These are phyloP conservation scores for Tryphoninae sp. DNA, from an alignment of 2,888 invertebrate genomes.

Conservation along the genomic window DNA sequence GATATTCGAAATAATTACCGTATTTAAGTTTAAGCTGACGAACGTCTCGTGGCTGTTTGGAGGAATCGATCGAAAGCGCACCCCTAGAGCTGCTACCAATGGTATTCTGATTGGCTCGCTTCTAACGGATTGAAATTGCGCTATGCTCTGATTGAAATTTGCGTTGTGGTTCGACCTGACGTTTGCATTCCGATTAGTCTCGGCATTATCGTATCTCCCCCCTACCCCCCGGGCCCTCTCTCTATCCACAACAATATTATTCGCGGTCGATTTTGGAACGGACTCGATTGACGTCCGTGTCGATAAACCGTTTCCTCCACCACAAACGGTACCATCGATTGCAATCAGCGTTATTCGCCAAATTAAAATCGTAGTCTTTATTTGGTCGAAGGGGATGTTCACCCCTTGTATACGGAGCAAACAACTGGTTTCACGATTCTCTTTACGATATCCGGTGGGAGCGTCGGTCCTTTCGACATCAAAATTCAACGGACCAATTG, in stretches of 20 bases:
- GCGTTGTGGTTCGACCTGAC: constrained; percentile 62
- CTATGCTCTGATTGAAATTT: constrained; percentile 70
- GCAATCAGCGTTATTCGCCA: too few species aligned
- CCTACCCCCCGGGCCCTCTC: background rate
- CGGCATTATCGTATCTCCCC: constrained; percentile 29
- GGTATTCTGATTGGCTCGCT: constrained; percentile 70
- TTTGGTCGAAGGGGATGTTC: background rate
- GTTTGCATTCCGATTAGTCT: constrained; percentile 52
- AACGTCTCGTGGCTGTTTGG: constrained; percentile 17
- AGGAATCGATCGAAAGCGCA: constrained; percentile 42
- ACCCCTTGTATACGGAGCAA: background rate
- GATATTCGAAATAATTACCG: background rate
- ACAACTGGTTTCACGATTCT: background rate
- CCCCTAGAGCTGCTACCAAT: constrained; percentile 33
- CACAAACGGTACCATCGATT: background rate
- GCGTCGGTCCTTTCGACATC: background rate
- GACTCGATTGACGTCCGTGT: constrained; percentile 6
- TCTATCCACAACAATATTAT: constrained; percentile 44
- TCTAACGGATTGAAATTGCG: constrained; percentile 55
- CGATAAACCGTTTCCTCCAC: background rate
- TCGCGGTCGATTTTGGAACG: constrained; percentile 21
- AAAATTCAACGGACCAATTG: constrained; percentile 10
- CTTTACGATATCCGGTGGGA: background rate
- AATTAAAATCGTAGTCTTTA: background rate
- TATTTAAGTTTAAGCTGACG: constrained; percentile 23